Base-by-base conservation (phyloP, 2,113 vertebrate species). In the Acrocephalus kingi region DNA sequence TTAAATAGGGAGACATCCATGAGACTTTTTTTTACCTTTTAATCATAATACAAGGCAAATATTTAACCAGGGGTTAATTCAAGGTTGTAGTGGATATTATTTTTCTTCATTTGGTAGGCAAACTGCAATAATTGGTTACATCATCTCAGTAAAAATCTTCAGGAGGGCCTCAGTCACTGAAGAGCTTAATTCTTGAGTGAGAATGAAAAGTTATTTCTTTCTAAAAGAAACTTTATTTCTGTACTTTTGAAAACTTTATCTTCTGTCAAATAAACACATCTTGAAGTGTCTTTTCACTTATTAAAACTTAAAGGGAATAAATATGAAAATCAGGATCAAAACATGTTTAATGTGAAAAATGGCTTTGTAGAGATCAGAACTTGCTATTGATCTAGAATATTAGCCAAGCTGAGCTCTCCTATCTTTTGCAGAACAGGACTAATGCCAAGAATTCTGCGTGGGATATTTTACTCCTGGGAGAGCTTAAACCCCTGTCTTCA, bases 1-100 rank as follows among this genome's bases (percentile, higher is more conserved):
- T 99, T 68, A 35, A 86, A 63, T 91, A 68, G n/a, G 64, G 10
- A 97, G 20, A 90, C 6, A 11, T 64, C 75, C 30, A 27, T 96
- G 35, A 94, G 35, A 82, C 23, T 22, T 80, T 89, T 80, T 76
- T 31, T 49, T 21, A 67, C 3, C 43, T 81, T 91, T 92, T 59
- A 89, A 27, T 81, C 46, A 33, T 78, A 61, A 78, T 6, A 51
- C 11, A 66, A 54, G 1, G 11, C 68, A 82, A 76, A 81, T n/a
- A 79, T 74, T 91, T 84, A 90, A 54, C 39, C n/a, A 4, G 3
- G n/a, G 9, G 7, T 69, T 73, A 89, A 82, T 33, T 35, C 62
- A 73, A 85, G 48, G 7, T 46, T 76, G 35, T 6, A 62, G 18
- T 1, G 4, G 15, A 63, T 24, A 63, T 41, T 64, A 23, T 69